Evolutionary conservation across 2,888 invertebrate species (phyloP).

Genomic region (Lasioglossum zephyrum): DNA sequence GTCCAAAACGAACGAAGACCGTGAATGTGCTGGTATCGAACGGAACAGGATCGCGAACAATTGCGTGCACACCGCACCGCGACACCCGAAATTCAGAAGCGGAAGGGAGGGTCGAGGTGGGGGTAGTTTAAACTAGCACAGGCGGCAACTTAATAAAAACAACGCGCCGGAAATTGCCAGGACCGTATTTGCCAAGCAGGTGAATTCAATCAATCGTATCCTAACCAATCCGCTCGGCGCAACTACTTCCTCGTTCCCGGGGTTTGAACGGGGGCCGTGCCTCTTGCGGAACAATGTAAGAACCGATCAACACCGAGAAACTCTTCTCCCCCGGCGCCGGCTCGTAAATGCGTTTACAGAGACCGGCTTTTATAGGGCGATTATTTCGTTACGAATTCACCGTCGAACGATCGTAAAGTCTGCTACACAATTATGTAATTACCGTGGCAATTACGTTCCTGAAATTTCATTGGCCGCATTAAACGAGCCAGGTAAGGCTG

Average conservation of each 20-base stretch:
- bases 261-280: slow-evolving; percentile 28
- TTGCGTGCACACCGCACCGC: not conserved
- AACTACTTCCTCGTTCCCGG: slow-evolving; percentile 26
- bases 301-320: slow-evolving; percentile 35
- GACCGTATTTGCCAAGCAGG: slow-evolving; percentile 17
- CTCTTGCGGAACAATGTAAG: slow-evolving; percentile 48
- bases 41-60: not conserved
- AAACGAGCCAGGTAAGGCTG: slow-evolving; percentile 65
- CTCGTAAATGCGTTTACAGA: slow-evolving; percentile 48
- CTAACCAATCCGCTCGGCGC: slow-evolving; percentile 8
- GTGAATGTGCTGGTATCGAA: not conserved
- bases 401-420: slow-evolving; percentile 62
- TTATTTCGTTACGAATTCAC: slow-evolving; percentile 70
- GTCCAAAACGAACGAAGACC: not conserved
- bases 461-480: slow-evolving; percentile 73
- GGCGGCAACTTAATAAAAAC: slow-evolving; percentile 32
- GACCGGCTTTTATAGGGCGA: slow-evolving; percentile 53
- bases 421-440: slow-evolving; percentile 75
- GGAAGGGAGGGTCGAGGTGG: not conserved
- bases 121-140: not conserved
- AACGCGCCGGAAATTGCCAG: slow-evolving; percentile 40
- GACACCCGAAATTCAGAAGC: not conserved
- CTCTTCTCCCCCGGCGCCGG: slow-evolving; percentile 1
- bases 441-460: slow-evolving; percentile 72
- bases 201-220: slow-evolving; percentile 44